Evolutionary conservation across 1,140 invertebrate species (phyloP).

Genomic region (Lutraria rhynchaena): DNA sequence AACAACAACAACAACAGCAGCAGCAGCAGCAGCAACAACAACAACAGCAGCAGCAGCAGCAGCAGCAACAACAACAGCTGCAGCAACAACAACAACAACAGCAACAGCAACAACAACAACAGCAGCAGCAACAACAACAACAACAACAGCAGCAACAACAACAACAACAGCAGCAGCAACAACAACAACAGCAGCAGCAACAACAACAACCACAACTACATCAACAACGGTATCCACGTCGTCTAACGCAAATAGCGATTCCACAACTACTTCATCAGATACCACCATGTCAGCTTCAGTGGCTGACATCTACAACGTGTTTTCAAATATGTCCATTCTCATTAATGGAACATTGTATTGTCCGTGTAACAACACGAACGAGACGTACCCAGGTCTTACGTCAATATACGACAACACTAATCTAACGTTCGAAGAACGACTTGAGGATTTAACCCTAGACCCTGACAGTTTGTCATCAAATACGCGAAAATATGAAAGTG

Average conservation of each 20-base stretch:
- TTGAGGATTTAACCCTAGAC: slow-evolving; percentile 15
- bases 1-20: neutral
- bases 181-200: neutral
- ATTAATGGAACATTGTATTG: slow-evolving; percentile 32
- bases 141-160: neutral
- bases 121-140: neutral
- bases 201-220: neutral
- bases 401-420: slow-evolving; percentile 7
- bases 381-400: neutral
- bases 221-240: neutral
- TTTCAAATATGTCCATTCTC: neutral
- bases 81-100: neutral
- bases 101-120: neutral
- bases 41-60: neutral
- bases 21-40: slow-evolving; percentile 9
- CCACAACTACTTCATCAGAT: neutral
- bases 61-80: neutral
- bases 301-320: neutral
- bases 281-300: neutral
- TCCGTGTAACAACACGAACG: slow-evolving; percentile 4
- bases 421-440: slow-evolving; percentile 18
- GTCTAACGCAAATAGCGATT: neutral
- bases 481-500: slow-evolving; percentile 23
- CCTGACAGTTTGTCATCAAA: slow-evolving; percentile 3
- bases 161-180: neutral